Conservation (phyloP, 2,797 vertebrate species). For the Brachyalestes nurse region DNA sequence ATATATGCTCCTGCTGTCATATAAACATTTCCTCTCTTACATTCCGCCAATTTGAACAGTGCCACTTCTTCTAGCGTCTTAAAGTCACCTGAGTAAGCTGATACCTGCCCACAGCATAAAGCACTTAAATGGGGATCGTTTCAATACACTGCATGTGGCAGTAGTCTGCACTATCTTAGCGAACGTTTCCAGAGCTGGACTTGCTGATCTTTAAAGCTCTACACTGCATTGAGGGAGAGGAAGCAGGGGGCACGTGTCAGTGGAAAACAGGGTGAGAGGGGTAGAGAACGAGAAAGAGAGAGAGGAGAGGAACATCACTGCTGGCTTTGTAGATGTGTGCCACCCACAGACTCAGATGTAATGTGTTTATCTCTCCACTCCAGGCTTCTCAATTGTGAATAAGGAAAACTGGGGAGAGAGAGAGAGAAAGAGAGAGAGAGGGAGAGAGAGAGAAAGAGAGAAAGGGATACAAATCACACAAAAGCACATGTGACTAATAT, state of each 20-base stretch:
- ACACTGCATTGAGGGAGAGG: slow-evolving; percentile 14
- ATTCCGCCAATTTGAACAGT: slow-evolving; percentile 22
- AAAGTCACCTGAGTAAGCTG: slow-evolving; percentile 40
- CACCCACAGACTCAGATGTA: slow-evolving; percentile 73
- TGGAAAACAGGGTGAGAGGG: slow-evolving; percentile 27
- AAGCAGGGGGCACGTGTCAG: slow-evolving; percentile 36
- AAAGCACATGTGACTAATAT: slow-evolving; percentile 41
- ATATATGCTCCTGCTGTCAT: not conserved
- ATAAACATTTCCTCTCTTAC: slow-evolving; percentile 3
- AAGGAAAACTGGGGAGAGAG: not conserved
- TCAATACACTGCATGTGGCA: slow-evolving; percentile 33
- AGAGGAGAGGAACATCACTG: slow-evolving; percentile 69
- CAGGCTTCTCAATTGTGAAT: slow-evolving; percentile 52
- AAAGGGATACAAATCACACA: not conserved
- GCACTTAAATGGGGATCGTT: slow-evolving; percentile 23
- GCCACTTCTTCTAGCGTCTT: slow-evolving; percentile 19
- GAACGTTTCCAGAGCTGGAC: slow-evolving; percentile 24
- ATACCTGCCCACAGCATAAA: slow-evolving; percentile 14
- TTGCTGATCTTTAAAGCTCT: slow-evolving; percentile 26
- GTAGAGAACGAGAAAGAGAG: slow-evolving; percentile 13
- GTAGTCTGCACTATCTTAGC: slow-evolving; percentile 13
- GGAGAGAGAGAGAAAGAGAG: not conserved
- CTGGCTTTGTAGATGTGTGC: slow-evolving; percentile 68
- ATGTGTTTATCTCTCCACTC: slow-evolving; percentile 71
- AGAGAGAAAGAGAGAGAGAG: not conserved